phyloP scores from a whole-genome alignment of 2,797 vertebrate species.

The Poeciliopsis paucimaculata region DNA sequence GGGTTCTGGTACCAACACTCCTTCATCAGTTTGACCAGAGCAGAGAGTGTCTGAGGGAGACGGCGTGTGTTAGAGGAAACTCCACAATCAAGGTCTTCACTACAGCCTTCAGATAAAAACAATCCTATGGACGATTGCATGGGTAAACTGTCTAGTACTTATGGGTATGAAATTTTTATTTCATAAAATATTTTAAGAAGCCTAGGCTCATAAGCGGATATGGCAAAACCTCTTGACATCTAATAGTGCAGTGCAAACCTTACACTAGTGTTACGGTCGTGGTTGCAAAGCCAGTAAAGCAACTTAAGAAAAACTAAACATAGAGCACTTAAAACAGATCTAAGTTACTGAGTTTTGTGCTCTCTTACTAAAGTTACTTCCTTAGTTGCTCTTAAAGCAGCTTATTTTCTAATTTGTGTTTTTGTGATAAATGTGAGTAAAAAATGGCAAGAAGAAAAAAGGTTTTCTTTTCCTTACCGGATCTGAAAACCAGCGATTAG shows the following conservation, averaged over 20 bases:
- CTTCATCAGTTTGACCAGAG: conserved; percentile 86
- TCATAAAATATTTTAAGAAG: not conserved
- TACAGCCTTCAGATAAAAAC: conserved; percentile 3
- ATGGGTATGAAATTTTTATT: not conserved
- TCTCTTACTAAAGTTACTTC: too few relatives aligned
- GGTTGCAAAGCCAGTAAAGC: not conserved
- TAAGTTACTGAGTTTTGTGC: not conserved
- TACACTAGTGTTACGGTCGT: not conserved
- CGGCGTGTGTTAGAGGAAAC: conserved; percentile 1
- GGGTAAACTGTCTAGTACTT: not conserved
- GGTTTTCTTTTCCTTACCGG: conserved; percentile 70
- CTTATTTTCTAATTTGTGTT: not conserved
- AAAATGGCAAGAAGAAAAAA: not conserved
- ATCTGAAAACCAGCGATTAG: conserved; percentile 88
- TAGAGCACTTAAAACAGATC: not conserved
- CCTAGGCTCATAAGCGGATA: not conserved
- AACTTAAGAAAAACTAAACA: not conserved
- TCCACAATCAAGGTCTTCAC: not conserved
- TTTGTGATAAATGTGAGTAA: not conserved
- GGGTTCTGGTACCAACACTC: conserved; percentile 90
- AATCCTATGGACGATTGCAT: not conserved
- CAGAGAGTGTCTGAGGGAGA: conserved; percentile 80
- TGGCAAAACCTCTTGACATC: not conserved
- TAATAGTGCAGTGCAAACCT: not conserved
- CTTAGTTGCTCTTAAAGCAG: not conserved